Percentiles rank a stretch among this genome's conserved stretches.
Evolutionary conservation across 2,797 vertebrate species (phyloP).

Genomic region (Dryobates pubescens): DNA sequence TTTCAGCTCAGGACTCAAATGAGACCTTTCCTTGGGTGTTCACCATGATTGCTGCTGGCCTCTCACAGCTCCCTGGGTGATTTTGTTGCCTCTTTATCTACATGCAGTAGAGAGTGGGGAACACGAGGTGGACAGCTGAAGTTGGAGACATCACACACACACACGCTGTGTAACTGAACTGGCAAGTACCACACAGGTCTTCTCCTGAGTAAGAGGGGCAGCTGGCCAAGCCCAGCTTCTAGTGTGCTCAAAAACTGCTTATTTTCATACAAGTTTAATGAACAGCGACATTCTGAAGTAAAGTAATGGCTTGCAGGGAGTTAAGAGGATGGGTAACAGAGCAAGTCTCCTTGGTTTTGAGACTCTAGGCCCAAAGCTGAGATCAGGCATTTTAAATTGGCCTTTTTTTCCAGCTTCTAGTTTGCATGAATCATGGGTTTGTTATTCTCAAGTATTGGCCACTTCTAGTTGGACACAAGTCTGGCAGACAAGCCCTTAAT

Average conservation of each 20-base stretch:
- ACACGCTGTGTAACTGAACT: fast-evolving
- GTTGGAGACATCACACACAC: fast-evolving
- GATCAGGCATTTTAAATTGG: neutral
- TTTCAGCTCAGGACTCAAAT: neutral
- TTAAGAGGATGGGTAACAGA: neutral
- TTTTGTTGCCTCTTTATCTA: neutral
- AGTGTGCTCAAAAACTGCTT: neutral
- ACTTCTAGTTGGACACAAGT: constrained; percentile 49
- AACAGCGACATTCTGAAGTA: neutral
- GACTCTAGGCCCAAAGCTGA: neutral
- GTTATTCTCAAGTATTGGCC: constrained; percentile 30
- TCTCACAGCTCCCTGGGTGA: fast-evolving
- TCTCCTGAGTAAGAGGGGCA: neutral
- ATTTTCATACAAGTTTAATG: neutral
- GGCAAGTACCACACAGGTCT: too few relatives aligned
- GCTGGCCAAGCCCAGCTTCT: neutral
- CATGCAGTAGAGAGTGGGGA: neutral
- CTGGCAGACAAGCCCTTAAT: constrained; percentile 43
- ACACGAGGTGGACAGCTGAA: fast-evolving
- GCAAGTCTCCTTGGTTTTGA: neutral
- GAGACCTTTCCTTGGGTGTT: neutral
- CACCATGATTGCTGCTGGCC: neutral
- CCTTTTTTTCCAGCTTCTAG: neutral
- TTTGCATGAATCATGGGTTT: neutral
- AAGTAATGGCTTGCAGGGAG: fast-evolving